A percentile compares a stretch with the other conserved stretches of the same genome.
phyloP scores from a whole-genome alignment of 1,140 invertebrate species.

The Pomacea maculata region DNA sequence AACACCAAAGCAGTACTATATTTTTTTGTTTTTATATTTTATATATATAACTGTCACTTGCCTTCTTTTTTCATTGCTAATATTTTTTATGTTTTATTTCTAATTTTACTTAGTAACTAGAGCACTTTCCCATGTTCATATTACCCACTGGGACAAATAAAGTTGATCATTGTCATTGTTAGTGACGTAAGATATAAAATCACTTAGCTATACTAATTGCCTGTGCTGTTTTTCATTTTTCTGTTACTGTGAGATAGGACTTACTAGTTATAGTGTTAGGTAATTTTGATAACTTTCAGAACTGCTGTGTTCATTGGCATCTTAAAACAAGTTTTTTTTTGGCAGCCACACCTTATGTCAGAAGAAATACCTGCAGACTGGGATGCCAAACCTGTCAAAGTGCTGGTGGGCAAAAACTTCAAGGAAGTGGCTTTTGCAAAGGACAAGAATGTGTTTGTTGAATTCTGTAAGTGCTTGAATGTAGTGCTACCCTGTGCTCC shows the following conservation, averaged over 20 bases:
- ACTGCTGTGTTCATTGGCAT: neutral
- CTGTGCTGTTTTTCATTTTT: neutral
- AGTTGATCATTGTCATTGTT: neutral
- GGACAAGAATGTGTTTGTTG: conserved; percentile 93
- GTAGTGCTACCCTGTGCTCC: neutral
- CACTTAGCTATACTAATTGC: neutral
- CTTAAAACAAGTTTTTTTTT: conserved; percentile 4
- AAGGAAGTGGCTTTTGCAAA: conserved; percentile 90
- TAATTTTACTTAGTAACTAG: neutral
- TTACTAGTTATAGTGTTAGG: neutral
- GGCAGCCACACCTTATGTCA: conserved; percentile 81
- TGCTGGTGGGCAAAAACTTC: conserved; percentile 95
- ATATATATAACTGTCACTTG: no score
- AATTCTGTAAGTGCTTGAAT: conserved; percentile 80
- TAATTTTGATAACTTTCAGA: neutral
- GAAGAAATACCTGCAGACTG: conserved; percentile 97
- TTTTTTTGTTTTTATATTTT: no score
- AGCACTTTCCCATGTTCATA: no score
- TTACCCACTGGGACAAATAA: no score
- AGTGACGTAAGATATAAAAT: neutral
- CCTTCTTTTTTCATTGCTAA: neutral
- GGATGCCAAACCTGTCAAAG: conserved; percentile 94
- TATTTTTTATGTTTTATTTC: neutral
- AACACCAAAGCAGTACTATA: neutral
- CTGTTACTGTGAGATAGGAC: neutral